Evolutionary conservation across 2,797 vertebrate genomes (phyloP).

Genomic region (Sus cebifrons): DNA sequence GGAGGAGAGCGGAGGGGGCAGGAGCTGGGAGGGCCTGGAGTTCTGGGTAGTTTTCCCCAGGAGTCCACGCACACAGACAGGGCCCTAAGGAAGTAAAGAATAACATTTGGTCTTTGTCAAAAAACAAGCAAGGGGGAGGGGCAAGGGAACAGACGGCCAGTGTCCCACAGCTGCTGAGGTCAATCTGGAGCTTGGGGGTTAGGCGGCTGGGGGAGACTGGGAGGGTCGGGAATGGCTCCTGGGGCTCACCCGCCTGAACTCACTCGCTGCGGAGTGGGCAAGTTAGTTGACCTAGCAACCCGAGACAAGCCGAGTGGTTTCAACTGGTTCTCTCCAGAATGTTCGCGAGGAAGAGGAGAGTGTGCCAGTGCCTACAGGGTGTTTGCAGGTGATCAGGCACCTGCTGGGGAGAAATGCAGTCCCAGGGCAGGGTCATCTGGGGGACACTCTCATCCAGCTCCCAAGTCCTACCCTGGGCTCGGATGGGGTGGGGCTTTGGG

Average conservation of each 20-base stretch:
- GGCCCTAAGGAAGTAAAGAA: slow-evolving; percentile 81
- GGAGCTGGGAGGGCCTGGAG: slow-evolving; percentile 65
- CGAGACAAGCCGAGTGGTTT: neutral
- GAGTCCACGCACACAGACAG: slow-evolving; percentile 74
- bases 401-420: neutral
- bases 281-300: neutral
- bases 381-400: slow-evolving; percentile 37
- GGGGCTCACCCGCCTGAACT: slow-evolving; percentile 48
- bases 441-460: neutral
- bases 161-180: slow-evolving; percentile 85
- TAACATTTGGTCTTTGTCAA: slow-evolving; percentile 87
- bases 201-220: neutral
- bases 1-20: slow-evolving; percentile 15
- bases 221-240: neutral
- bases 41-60: slow-evolving; percentile 75
- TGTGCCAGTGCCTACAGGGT: neutral
- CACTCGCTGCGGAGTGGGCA: neutral
- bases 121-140: slow-evolving; percentile 82
- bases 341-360: neutral
- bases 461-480: neutral
- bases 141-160: slow-evolving; percentile 77
- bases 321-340: slow-evolving; percentile 29
- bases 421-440: neutral
- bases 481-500: slow-evolving; percentile 42
- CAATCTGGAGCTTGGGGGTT: slow-evolving; percentile 77